phyloP scores from a whole-genome alignment of 2,797 vertebrate species.

The Hoplostethus atlanticus region DNA sequence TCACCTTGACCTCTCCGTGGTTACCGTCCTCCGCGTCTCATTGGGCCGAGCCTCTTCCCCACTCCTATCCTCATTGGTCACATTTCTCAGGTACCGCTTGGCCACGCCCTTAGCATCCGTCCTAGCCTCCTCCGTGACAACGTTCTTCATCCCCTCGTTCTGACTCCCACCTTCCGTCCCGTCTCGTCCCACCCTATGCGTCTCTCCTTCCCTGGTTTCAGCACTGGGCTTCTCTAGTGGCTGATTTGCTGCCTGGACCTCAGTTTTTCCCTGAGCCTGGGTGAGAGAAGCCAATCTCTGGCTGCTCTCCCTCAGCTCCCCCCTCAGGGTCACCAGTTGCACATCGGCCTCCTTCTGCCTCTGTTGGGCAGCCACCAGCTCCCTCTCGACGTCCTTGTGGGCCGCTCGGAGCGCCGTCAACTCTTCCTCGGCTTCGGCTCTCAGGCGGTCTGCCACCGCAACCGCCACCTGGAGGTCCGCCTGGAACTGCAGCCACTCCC shows the following conservation, averaged over 20 bases:
- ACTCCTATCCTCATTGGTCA: conserved; percentile 71
- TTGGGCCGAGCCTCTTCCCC: conserved; percentile 57
- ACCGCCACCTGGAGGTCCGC: conserved; percentile 88
- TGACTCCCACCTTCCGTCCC: conserved; percentile 42
- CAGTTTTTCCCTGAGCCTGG: conserved; percentile 35
- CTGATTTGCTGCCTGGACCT: conserved; percentile 24
- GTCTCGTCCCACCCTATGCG: conserved; percentile 47
- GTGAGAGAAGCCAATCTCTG: conserved; percentile 57
- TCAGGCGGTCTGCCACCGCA: conserved; percentile 84
- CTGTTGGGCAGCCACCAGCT: conserved; percentile 73
- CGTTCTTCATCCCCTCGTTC: conserved; percentile 52
- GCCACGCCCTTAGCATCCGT: conserved; percentile 63
- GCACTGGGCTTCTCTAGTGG: conserved; percentile 50
- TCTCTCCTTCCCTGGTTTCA: conserved; percentile 48
- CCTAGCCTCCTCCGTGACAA: conserved; percentile 41
- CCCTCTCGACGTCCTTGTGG: conserved; percentile 73
- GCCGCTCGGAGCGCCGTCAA: conserved; percentile 61
- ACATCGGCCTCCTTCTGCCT: conserved; percentile 76
- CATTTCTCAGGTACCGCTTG: conserved; percentile 75
- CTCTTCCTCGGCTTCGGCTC: conserved; percentile 84
- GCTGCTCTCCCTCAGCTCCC: conserved; percentile 77
- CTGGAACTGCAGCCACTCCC: conserved; percentile 88
- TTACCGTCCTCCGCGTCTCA: conserved; percentile 45
- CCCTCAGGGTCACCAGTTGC: conserved; percentile 75
- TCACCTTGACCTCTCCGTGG: conserved; percentile 82